Conservation (phyloP, 2,888 invertebrate genomes). For the Dilophus febrilis region DNA sequence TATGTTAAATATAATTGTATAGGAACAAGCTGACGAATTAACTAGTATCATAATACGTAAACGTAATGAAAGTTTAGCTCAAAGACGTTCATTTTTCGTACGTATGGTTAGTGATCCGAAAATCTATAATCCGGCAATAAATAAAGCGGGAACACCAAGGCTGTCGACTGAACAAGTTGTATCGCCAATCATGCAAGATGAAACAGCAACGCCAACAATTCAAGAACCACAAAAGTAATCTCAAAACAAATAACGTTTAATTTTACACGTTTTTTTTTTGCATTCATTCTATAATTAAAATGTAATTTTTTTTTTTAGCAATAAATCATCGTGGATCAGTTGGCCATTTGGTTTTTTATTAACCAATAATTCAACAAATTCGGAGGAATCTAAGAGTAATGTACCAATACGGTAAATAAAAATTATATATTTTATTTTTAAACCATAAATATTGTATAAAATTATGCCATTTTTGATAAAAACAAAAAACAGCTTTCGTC, state of each 20-base stretch:
- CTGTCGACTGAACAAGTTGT: slow-evolving; percentile 22
- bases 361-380: slow-evolving; percentile 60
- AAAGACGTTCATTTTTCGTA: slow-evolving; percentile 90
- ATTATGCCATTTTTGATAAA: slow-evolving; percentile 6
- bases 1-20: neutral
- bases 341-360: slow-evolving; percentile 83
- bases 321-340: slow-evolving; percentile 72
- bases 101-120: slow-evolving; percentile 97
- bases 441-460: neutral
- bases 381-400: slow-evolving; percentile 47
- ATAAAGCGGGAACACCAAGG: slow-evolving; percentile 48
- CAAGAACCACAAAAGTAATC: slow-evolving; percentile 18
- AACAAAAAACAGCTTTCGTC: slow-evolving; percentile 50
- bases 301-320: slow-evolving; percentile 14
- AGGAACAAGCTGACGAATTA: slow-evolving; percentile 43
- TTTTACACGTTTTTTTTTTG: neutral
- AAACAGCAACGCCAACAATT: slow-evolving; percentile 22
- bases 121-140: slow-evolving; percentile 84
- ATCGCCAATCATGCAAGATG: slow-evolving; percentile 23
- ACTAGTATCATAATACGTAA: slow-evolving; percentile 57
- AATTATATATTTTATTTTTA: neutral
- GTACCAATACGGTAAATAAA: slow-evolving; percentile 55
- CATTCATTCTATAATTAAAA: neutral
- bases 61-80: slow-evolving; percentile 63
- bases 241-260: slow-evolving; percentile 11